Percentiles rank a stretch among this genome's conserved stretches.
Evolutionary conservation across 2,113 vertebrate genomes (phyloP).

Genomic region (Gavialis gangeticus): DNA sequence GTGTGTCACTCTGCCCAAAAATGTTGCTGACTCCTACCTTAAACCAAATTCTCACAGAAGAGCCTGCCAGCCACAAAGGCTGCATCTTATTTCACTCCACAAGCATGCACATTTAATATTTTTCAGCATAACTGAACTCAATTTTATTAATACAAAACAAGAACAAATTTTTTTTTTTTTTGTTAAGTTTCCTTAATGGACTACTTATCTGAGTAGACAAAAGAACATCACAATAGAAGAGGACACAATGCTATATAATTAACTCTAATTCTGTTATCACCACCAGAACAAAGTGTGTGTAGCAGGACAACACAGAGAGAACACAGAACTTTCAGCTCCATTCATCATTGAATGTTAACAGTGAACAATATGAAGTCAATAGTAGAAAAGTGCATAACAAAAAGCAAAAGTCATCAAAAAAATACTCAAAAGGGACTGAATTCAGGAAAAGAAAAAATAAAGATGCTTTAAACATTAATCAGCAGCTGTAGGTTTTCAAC

Average conservation of each 20-base stretch:
- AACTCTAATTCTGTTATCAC: not conserved
- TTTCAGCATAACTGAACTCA: not conserved
- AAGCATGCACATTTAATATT: no score
- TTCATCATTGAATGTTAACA: not conserved
- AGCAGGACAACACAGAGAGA: not conserved
- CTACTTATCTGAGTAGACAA: not conserved
- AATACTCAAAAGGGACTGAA: not conserved
- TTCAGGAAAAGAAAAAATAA: not conserved
- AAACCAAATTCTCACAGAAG: no score
- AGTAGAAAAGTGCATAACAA: slow-evolving; percentile 25
- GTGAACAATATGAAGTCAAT: slow-evolving; percentile 2
- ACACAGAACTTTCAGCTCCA: not conserved
- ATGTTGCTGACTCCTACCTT: no score
- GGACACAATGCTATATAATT: not conserved
- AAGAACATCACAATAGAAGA: not conserved
- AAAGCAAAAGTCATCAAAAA: slow-evolving; percentile 28
- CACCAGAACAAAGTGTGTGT: not conserved
- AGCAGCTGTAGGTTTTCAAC: slow-evolving; percentile 1
- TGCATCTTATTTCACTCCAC: no score
- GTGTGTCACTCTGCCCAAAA: no score
- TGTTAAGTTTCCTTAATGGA: not conserved
- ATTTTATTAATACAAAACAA: not conserved
- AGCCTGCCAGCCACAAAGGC: no score
- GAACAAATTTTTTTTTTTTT: not conserved
- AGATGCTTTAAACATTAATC: not conserved